Conservation (phyloP, 2,113 vertebrate genomes). For the Hyla sarda region DNA sequence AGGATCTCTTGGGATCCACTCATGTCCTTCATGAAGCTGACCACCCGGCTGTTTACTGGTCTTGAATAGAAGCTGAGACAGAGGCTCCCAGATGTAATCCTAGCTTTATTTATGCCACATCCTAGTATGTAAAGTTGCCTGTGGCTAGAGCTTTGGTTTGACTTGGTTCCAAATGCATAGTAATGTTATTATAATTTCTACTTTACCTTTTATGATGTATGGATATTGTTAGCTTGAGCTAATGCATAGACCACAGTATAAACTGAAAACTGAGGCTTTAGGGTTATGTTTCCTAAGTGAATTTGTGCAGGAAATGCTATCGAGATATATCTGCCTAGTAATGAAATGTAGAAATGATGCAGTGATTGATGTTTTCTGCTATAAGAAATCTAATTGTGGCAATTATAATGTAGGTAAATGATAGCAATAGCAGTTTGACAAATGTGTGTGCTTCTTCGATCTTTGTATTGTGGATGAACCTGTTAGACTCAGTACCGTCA, state of each 20-base stretch:
- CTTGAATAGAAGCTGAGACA: no score
- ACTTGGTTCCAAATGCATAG: neutral
- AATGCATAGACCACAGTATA: neutral
- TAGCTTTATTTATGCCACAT: neutral
- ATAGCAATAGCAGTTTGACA: slow-evolving; percentile 48
- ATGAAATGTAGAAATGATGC: slow-evolving; percentile 41
- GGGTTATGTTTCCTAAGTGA: slow-evolving; percentile 22
- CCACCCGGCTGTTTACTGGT: no score
- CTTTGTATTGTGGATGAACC: slow-evolving; percentile 28
- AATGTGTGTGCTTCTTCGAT: slow-evolving; percentile 33
- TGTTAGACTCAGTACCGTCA: slow-evolving; percentile 24
- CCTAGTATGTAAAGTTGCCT: neutral
- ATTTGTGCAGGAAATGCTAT: neutral
- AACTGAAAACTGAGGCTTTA: neutral
- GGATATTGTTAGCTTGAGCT: neutral
- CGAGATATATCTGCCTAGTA: slow-evolving; percentile 27
- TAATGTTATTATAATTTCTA: neutral
- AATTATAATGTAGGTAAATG: slow-evolving; percentile 44
- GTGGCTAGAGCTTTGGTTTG: neutral
- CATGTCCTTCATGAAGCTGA: no score
- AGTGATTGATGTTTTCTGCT: slow-evolving; percentile 37
- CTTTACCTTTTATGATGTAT: neutral
- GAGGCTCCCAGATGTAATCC: no score
- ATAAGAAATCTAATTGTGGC: slow-evolving; percentile 55
- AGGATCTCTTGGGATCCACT: no score